These are phyloP conservation scores for Daphoenositta chrysoptera DNA, from an alignment of 2,113 vertebrate genomes.

Conservation along the genomic window DNA sequence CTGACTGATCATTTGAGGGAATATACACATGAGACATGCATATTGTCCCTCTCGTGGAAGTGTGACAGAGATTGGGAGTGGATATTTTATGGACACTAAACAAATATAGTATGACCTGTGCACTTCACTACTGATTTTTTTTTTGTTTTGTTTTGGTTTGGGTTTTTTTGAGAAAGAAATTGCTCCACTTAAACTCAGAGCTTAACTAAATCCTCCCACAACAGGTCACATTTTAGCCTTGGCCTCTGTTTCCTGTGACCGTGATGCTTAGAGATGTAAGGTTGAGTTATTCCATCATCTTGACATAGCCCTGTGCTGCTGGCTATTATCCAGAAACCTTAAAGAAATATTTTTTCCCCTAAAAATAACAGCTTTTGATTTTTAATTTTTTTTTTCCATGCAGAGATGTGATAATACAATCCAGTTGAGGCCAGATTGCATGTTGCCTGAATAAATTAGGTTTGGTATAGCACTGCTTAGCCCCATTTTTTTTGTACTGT, in stretches of 20 bases:
- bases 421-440: conserved; percentile 7
- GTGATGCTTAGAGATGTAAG: conserved; percentile 37
- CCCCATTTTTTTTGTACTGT: not conserved
- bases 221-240: conserved; percentile 45
- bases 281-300: conserved; percentile 61
- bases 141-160: not conserved
- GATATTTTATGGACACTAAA: not conserved
- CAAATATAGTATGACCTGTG: not conserved
- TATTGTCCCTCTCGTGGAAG: not conserved
- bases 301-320: conserved; percentile 45
- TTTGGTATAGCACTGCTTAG: conserved; percentile 11
- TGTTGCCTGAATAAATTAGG: conserved; percentile 24
- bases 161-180: not conserved
- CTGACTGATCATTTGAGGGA: not conserved
- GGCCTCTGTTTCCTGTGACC: conserved; percentile 58
- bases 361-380: conserved; percentile 35
- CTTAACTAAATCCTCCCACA: conserved; percentile 44
- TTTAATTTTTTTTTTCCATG: not conserved
- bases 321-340: conserved; percentile 44
- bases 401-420: not conserved
- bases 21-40: rapidly evolving
- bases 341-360: conserved; percentile 17
- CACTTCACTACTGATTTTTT: not conserved
- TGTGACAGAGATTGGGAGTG: not conserved
- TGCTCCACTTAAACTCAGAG: not conserved